Base-by-base conservation (phyloP, 2,888 invertebrate species). In the Watsonalla binaria region DNA sequence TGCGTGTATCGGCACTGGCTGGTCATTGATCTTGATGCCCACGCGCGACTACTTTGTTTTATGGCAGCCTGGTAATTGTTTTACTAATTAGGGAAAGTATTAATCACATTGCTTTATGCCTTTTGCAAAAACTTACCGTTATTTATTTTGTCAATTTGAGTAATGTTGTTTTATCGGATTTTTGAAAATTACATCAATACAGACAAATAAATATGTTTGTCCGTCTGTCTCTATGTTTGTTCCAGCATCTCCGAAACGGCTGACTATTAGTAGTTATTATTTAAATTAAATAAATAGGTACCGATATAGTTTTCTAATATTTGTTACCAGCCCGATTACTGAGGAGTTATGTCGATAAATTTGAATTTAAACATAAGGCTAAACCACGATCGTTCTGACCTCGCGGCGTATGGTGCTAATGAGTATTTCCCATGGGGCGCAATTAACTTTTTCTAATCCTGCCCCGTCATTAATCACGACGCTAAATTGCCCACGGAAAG, bases 21-120 rank as follows among this genome's bases (percentile, higher is more conserved):
- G 74, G 70, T 60, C 74, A 70, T 75, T 72, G 78, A 77, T 76
- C 75, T 72, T 57, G 51, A 58, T 58, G 66, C 76, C 80, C 76
- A 79, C 82, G 75, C 76, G 48, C 51, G 54, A 53, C 64, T 63
- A 65, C 59, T 62, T 65, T 60, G 53, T 58, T 66, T 68, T 70
- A 73, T 74, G 70, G 61, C 60, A 67, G 60, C 61, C 63, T 65
- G 62, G 65, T 62, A 66, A 59, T 67, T 70, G 62, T 60, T 63
- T 63, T 68, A 64, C 59, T 64, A 68, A 66, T 65, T 66, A 57
- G 35, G 37, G 34, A 50, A 55, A 57, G 52, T 53, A 39, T 49
- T 49, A 49, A 49, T 49, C 49, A 39, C 35, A 37, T 49, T 9
- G 48, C 46, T 46, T 46, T 46, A 14, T 46, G 13, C 13, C 9